Conservation (phyloP, 2,113 vertebrate genomes). For the Neotoma lepida region DNA sequence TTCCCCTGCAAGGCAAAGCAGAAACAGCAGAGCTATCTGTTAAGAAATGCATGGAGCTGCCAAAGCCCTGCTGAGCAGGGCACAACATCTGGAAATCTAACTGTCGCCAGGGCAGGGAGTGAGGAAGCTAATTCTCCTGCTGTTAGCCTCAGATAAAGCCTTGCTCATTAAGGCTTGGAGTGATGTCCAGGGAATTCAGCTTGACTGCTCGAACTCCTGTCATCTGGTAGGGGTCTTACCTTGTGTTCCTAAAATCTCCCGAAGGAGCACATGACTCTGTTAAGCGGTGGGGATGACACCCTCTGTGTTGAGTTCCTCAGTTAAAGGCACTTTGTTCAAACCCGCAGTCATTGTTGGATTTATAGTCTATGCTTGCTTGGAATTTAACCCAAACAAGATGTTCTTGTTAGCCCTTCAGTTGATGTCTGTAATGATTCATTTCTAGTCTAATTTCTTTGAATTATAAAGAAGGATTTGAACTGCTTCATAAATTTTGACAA, state of each 20-base stretch:
- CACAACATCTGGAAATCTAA: conserved; percentile 73
- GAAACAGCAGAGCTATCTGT: conserved; percentile 43
- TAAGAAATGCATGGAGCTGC: conserved; percentile 57
- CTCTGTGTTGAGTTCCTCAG: not conserved
- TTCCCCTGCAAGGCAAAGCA: not conserved
- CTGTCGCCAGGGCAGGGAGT: not conserved
- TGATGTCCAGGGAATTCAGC: conserved; percentile 52
- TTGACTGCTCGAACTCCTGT: not conserved
- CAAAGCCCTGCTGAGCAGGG: conserved; percentile 28
- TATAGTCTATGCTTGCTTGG: not conserved
- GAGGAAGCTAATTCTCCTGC: conserved; percentile 48
- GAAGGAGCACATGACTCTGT: not conserved
- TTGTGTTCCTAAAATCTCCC: not conserved
- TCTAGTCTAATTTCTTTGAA: not conserved
- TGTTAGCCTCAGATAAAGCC: conserved; percentile 34
- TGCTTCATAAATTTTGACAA: not conserved
- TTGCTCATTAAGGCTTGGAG: conserved; percentile 59
- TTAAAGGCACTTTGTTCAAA: conserved; percentile 10
- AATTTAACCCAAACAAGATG: not conserved
- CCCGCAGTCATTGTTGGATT: not conserved
- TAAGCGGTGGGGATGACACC: not conserved
- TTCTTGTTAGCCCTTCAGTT: too few species aligned
- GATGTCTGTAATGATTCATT: not conserved
- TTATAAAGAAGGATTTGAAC: not conserved
- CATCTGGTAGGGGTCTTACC: not conserved